These are phyloP conservation scores for Plectrocnemia conspersa DNA, from an alignment of 1,140 invertebrate genomes.

Conservation along the genomic window DNA sequence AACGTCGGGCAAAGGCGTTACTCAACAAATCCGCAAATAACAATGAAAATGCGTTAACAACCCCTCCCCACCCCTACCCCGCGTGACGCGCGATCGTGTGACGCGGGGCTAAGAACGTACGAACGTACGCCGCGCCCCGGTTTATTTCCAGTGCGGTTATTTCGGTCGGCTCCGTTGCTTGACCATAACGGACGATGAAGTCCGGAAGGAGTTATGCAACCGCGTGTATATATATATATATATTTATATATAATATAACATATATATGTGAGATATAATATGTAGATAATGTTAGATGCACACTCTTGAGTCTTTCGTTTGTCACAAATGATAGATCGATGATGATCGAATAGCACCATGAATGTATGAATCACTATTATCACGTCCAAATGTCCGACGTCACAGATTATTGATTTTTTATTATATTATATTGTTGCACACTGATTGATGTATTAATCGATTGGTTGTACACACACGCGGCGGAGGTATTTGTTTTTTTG, in stretches of 20 bases:
- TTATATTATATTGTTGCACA: slow-evolving; percentile 25
- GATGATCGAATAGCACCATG: too few relatives aligned
- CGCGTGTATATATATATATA: too few relatives aligned
- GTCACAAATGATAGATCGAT: too few relatives aligned
- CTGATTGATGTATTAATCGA: slow-evolving; percentile 29
- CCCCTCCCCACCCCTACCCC: slow-evolving; percentile 7
- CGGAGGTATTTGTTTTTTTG: slow-evolving; percentile 28
- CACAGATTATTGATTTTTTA: too few relatives aligned
- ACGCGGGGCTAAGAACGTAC: slow-evolving; percentile 13
- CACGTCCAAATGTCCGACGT: too few relatives aligned
- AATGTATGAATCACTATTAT: too few relatives aligned
- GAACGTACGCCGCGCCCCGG: slow-evolving; percentile 22
- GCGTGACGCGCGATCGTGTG: slow-evolving; percentile 12
- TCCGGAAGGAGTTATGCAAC: not conserved
- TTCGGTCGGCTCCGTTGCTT: slow-evolving; percentile 17
- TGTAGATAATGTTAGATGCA: too few relatives aligned
- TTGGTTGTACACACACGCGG: slow-evolving; percentile 29
- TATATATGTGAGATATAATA: too few relatives aligned
- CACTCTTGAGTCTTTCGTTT: too few relatives aligned
- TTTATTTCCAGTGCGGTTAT: slow-evolving; percentile 31
- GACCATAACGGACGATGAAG: slow-evolving; percentile 9
- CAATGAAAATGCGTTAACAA: too few relatives aligned
- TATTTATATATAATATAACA: too few relatives aligned
- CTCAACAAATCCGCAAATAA: not conserved
- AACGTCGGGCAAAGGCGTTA: too few relatives aligned